Evolutionary conservation across 2,113 vertebrate species (phyloP).

Genomic region (Cardinalis cardinalis): DNA sequence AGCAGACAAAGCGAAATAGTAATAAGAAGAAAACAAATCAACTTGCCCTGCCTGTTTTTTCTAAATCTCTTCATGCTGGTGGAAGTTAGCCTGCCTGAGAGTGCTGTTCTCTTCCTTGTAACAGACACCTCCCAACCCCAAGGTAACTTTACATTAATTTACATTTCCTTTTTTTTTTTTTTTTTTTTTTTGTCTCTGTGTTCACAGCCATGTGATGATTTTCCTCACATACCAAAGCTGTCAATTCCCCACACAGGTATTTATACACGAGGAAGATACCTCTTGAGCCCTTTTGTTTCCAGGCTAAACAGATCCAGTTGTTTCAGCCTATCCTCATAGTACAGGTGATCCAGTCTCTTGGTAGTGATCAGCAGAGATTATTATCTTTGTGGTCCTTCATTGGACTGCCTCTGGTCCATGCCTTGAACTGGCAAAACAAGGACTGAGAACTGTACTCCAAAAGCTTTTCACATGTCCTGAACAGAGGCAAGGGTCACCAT

Average conservation of each 20-base stretch:
- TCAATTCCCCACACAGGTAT: not conserved
- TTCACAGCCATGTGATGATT: not conserved
- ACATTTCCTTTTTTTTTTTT: not conserved
- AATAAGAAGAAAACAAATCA: not conserved
- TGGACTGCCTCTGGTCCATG: not conserved
- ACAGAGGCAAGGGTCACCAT: not conserved
- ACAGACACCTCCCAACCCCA: not conserved
- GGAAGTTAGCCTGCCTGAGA: not conserved
- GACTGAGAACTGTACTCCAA: not conserved
- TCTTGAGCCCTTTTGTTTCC: not conserved
- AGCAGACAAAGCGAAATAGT: not conserved
- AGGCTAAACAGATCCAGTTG: not conserved
- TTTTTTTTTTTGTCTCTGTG: not conserved
- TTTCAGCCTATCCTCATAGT: not conserved
- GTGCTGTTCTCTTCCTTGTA: not conserved
- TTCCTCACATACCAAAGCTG: not conserved
- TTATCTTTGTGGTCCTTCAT: not conserved
- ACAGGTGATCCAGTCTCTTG: not conserved
- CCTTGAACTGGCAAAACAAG: not conserved
- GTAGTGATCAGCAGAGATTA: not conserved
- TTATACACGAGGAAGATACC: fast-evolving
- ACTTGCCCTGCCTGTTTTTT: not conserved
- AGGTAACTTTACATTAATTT: not conserved
- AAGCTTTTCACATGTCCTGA: not conserved
- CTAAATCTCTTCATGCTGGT: not conserved